Evolutionary conservation across 2,888 invertebrate genomes (phyloP), one percentile per base, ranked within the genome.

Genomic region (Agonum fuliginosum): DNA sequence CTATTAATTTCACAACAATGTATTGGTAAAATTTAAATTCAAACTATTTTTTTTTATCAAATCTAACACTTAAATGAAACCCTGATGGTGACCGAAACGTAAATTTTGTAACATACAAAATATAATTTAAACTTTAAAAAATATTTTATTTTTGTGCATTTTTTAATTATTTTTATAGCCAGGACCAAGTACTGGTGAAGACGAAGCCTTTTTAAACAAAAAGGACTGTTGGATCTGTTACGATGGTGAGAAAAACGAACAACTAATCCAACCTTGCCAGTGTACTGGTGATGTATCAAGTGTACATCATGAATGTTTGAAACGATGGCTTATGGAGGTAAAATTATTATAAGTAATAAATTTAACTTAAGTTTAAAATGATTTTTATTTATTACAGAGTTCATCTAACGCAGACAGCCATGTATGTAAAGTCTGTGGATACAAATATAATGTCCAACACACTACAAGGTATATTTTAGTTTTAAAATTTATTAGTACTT

Each of bases 211-310:
- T 79, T 84, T 91, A 75, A 88, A 87, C 78, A 90, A 89, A 81
- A 89, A 90, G 82, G 97, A 97, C 86, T 97, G 97, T 86, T 97
- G 97, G 96, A 97, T 97, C 82, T 97, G 97, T 87, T 97, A 97
- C 85, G 97, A 97, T 87, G 89, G 89, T 80, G 92, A 95, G 34
- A 91, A 95, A 75, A 87, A 90, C 17, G 96, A 97, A 84, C 93
- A 95, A 0, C 89, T 97, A 78, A 97, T 97, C 84, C 92, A 94
- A 82, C 97, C 97, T 8, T 97, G 97, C 84, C 92, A 93, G 76
- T 97, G 97, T 86, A 93, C 95, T 51, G 97, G 97, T 5, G 97
- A 97, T 87, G 95, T 96, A n/a, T 93, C 95, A 78, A 94, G 93
- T 27, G 97, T 97, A 67, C 96, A 97, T 87, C 95, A 96, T 87